phyloP scores from a whole-genome alignment of 2,888 invertebrate species.

The Laothoe populi region DNA sequence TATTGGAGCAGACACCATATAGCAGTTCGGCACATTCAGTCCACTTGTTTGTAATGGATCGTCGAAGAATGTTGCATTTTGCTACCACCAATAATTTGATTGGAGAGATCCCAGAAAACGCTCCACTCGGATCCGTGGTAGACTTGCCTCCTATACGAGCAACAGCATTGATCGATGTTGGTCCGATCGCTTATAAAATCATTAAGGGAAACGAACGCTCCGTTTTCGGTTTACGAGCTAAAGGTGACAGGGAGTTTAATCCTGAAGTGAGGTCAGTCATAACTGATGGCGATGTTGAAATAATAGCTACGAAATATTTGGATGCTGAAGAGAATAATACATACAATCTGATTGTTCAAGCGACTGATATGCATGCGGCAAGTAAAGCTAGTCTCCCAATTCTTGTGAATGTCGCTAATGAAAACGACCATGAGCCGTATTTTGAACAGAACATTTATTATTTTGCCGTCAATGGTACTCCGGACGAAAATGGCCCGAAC shows the following conservation, averaged over 20 bases:
- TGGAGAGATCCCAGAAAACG: conserved; percentile 91
- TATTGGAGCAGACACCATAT: conserved; percentile 92
- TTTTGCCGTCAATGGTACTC: conserved; percentile 89
- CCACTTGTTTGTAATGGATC: conserved; percentile 92
- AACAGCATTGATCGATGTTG: conserved; percentile 86
- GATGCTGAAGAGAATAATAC: conserved; percentile 90
- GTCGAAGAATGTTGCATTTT: conserved; percentile 92
- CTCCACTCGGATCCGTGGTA: conserved; percentile 89
- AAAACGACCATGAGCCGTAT: conserved; percentile 96
- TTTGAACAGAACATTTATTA: conserved; percentile 92
- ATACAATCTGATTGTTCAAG: conserved; percentile 91
- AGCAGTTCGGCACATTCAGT: conserved; percentile 91
- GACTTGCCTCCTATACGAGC: conserved; percentile 90
- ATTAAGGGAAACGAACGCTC: conserved; percentile 90
- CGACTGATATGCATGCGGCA: conserved; percentile 91
- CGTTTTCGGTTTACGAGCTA: conserved; percentile 89
- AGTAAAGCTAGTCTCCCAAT: conserved; percentile 93
- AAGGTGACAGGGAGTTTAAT: conserved; percentile 69
- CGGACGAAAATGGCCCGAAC: conserved; percentile 84
- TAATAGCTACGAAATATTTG: conserved; percentile 90
- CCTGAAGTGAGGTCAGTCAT: conserved; percentile 81
- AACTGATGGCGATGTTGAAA: conserved; percentile 87
- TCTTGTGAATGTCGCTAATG: conserved; percentile 90
- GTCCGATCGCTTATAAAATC: conserved; percentile 91
- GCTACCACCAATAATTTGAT: conserved; percentile 86